Base-by-base conservation (phyloP, 2,888 invertebrate species). In the Margaritifera margaritifera region DNA sequence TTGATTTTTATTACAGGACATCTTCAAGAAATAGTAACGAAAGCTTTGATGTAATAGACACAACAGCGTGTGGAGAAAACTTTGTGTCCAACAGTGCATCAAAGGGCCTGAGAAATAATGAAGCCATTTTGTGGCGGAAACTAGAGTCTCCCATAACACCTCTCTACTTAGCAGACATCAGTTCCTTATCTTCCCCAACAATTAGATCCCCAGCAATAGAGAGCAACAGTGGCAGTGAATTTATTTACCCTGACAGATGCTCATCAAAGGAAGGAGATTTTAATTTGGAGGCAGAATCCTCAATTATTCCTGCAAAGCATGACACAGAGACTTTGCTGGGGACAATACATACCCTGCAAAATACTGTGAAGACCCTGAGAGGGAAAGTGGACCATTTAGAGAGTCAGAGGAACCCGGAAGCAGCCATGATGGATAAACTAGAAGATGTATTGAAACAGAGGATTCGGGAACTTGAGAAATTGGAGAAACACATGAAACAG, bases 361-460 rank as follows among this genome's bases (percentile, higher is more conserved):
- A 58, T 66, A 71, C 66, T 19, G 79, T 78, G 61, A 59, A 62
- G 52, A 56, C 62, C 42, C 68, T 74, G 50, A 64, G 68, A 54
- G 59, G 63, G 19, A 58, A 55, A 60, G 59, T 73, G 54, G 62
- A 65, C 24, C 56, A 27, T n/a, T 64, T 62, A 64, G 61, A 62
- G 19, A 42, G 42, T 42, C 15, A 42, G 42, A 42, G 15, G 15
- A 42, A 42, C 42, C 42, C 11, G 42, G 42, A 42, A 42, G 42
- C 71, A 64, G 73, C 64, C 62, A 84, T 84, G 81, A 71, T 85
- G 75, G 87, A 87, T 50, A 80, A 81, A 60, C 86, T 87, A 6
- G 87, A 87, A 61, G 86, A 84, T 55, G 76, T 87, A 11, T 79
- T 88, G 52, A 74, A 81, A 51, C 84, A 86, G 79, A 75, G 84